Conservation (phyloP, 2,113 vertebrate genomes). For the Petaurus breviceps region DNA sequence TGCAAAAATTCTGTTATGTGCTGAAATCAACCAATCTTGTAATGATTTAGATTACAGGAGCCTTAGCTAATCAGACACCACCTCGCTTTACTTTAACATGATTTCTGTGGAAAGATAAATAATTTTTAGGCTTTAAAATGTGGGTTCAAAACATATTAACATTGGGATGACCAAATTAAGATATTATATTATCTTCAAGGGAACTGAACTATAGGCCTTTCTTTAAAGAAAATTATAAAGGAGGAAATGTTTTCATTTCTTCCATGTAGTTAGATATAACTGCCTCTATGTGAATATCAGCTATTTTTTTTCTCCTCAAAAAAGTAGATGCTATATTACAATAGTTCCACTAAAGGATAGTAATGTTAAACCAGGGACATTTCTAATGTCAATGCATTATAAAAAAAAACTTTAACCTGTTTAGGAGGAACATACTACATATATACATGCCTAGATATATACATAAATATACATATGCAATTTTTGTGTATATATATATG, state of each 20-base stretch:
- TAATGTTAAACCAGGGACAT: not conserved
- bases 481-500: not conserved
- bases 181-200: constrained; percentile 29
- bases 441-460: not conserved
- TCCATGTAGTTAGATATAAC: not conserved
- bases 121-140: constrained; percentile 34
- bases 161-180: constrained; percentile 16
- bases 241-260: not conserved
- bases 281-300: not conserved
- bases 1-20: constrained; percentile 29
- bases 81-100: constrained; percentile 19
- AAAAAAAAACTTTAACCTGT: not conserved
- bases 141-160: constrained; percentile 13
- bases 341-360: not conserved
- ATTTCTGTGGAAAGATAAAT: constrained; percentile 46
- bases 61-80: constrained; percentile 35
- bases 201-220: not conserved
- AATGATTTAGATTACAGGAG: constrained; percentile 15
- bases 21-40: constrained; percentile 34
- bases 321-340: not conserved
- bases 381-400: not conserved
- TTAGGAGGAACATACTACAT: not conserved
- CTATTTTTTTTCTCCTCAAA: not conserved
- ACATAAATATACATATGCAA: not conserved
- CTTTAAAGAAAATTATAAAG: not conserved